Conservation (phyloP, 2,888 invertebrate species). For the Lissocephala sabroskyi region DNA sequence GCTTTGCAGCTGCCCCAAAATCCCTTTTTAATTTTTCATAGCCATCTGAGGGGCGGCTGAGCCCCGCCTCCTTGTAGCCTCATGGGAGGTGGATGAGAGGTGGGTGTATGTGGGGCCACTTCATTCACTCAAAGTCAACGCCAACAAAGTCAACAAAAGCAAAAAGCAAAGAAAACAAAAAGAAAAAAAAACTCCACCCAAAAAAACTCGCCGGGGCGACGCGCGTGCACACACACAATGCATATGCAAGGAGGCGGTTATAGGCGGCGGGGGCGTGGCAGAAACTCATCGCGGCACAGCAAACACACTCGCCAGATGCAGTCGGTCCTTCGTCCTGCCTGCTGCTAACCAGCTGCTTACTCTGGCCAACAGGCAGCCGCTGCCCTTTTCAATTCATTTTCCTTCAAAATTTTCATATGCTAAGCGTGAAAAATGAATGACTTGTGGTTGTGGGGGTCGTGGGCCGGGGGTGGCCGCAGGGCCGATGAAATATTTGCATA, state of each 20-base stretch:
- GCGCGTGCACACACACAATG: constrained; percentile 24
- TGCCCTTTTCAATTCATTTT: constrained; percentile 28
- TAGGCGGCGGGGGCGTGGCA: constrained; percentile 18
- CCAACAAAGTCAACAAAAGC: constrained; percentile 37
- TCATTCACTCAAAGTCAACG: constrained; percentile 49
- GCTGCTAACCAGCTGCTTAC: too few species aligned
- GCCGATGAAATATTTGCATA: constrained; percentile 54
- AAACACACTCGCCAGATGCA: constrained; percentile 55
- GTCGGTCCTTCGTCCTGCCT: constrained; percentile 23
- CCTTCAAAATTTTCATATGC: constrained; percentile 40
- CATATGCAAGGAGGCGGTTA: constrained; percentile 31
- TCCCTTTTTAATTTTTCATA: constrained; percentile 62
- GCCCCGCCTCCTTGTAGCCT: neutral
- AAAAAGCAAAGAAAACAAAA: constrained; percentile 16
- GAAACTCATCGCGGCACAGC: constrained; percentile 51
- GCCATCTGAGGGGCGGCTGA: constrained; percentile 1
- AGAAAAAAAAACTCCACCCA: too few species aligned
- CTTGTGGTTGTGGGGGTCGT: neutral
- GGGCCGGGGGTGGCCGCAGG: constrained; percentile 1
- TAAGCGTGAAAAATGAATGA: constrained; percentile 49
- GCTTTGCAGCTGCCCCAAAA: constrained; percentile 54
- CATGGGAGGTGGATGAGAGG: too few species aligned
- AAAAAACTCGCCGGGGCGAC: constrained; percentile 3
- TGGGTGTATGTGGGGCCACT: too few species aligned
- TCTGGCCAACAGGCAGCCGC: neutral